A percentile compares a stretch with the other conserved stretches of the same genome.
These are phyloP conservation scores for Sminthurides bifidus DNA, from an alignment of 1,140 invertebrate species.

Conservation along the genomic window DNA sequence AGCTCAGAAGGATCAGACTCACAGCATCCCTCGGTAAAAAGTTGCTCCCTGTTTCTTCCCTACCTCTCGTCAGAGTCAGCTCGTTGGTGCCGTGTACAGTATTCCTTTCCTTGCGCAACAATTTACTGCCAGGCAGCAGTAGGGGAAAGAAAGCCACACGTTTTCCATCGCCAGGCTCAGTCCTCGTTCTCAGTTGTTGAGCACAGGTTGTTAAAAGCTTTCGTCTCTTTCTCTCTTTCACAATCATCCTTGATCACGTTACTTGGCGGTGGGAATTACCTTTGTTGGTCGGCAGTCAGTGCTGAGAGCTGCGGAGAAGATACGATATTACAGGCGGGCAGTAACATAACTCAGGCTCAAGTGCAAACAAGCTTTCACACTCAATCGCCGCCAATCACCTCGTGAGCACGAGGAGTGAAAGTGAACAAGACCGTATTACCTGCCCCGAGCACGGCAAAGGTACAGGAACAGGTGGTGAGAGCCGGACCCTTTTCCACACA, in stretches of 20 bases:
- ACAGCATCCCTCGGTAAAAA: too few relatives aligned
- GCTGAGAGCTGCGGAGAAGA: too few relatives aligned
- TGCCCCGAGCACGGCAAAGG: too few relatives aligned
- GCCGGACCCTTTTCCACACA: too few relatives aligned
- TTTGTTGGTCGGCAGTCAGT: background rate
- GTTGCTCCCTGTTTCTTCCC: background rate
- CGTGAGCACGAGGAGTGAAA: too few relatives aligned
- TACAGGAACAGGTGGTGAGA: constrained; percentile 1
- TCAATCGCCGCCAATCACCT: too few relatives aligned
- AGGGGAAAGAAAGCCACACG: too few relatives aligned
- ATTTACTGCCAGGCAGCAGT: constrained; percentile 28
- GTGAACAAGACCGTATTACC: too few relatives aligned
- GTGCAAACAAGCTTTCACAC: background rate
- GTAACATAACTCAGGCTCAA: background rate
- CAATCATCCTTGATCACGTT: background rate
- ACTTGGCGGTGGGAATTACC: background rate
- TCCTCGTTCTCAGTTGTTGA: constrained; percentile 9
- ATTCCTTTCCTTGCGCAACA: constrained; percentile 29
- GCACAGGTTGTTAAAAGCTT: constrained; percentile 18
- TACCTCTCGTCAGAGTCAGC: background rate
- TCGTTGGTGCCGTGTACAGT: background rate
- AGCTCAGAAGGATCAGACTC: too few relatives aligned
- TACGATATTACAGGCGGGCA: background rate
- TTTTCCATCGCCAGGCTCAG: background rate
- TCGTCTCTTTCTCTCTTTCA: constrained; percentile 9